A percentile compares a stretch with the other conserved stretches of the same genome.
These are phyloP conservation scores for Epinephelus moara DNA, from an alignment of 2,113 vertebrate species.

Conservation along the genomic window DNA sequence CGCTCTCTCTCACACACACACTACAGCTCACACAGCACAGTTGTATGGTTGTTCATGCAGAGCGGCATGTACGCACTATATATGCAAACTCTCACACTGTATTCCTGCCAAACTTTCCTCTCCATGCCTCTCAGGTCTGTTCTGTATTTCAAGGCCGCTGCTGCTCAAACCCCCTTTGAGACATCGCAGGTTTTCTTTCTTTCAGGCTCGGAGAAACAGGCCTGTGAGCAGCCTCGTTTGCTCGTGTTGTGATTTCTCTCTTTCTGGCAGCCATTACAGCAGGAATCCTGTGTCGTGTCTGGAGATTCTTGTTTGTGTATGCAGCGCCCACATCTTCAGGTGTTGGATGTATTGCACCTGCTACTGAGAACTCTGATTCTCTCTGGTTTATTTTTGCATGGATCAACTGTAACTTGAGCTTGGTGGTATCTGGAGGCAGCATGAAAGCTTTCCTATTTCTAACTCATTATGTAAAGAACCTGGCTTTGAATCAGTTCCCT, in stretches of 20 bases:
- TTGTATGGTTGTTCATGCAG: constrained; percentile 19
- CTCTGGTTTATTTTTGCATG: constrained; percentile 26
- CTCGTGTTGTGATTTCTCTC: not conserved
- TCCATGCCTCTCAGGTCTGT: constrained; percentile 25
- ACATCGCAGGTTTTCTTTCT: not conserved
- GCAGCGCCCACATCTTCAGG: constrained; percentile 37
- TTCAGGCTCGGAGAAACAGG: constrained; percentile 3
- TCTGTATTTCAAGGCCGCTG: constrained; percentile 24
- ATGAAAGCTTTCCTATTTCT: constrained; percentile 15
- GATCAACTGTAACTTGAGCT: constrained; percentile 12
- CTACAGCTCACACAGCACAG: not conserved
- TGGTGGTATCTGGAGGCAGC: constrained; percentile 18
- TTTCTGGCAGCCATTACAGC: constrained; percentile 22
- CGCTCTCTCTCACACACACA: not conserved
- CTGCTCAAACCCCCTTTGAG: constrained; percentile 24
- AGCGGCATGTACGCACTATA: not conserved
- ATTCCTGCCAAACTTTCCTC: constrained; percentile 27
- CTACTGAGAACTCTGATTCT: not conserved
- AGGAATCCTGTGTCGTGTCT: constrained; percentile 24
- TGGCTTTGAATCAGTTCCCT: constrained; percentile 13
- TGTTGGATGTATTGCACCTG: constrained; percentile 38
- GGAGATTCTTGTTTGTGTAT: constrained; percentile 12
- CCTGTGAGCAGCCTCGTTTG: constrained; percentile 1
- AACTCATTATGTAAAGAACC: constrained; percentile 35
- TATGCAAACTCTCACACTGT: not conserved